A percentile compares a stretch with the other conserved stretches of the same genome.
Conservation (phyloP, 2,113 vertebrate genomes). For the Cochlearius cochlearius region DNA sequence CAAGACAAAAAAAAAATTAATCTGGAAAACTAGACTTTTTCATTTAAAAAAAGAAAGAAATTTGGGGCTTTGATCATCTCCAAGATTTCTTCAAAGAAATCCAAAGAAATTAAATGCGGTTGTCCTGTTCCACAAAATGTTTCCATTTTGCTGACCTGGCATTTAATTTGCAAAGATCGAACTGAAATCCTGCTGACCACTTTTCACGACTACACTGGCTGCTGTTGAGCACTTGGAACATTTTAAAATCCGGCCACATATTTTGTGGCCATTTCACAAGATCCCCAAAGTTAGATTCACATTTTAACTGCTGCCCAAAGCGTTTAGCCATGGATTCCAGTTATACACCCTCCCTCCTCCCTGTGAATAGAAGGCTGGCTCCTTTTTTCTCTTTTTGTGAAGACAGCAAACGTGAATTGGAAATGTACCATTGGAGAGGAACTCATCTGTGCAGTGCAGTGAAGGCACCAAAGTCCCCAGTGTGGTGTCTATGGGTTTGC, state of each 20-base stretch:
- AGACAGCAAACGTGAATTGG: neutral
- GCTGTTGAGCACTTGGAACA: neutral
- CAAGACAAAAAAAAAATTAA: neutral
- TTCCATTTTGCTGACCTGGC: slow-evolving; percentile 9
- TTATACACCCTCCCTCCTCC: neutral
- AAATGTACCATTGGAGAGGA: neutral
- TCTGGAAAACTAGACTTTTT: neutral
- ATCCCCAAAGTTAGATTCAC: neutral
- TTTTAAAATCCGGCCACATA: neutral
- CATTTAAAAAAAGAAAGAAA: neutral
- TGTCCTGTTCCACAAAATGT: neutral
- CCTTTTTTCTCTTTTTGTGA: neutral
- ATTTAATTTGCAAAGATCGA: slow-evolving; percentile 1
- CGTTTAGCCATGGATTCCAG: neutral
- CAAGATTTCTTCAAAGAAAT: neutral
- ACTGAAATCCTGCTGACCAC: slow-evolving; percentile 4
- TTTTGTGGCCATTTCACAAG: slow-evolving; percentile 32
- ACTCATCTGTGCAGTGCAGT: neutral
- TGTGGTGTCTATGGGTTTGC: fast-evolving
- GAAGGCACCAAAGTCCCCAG: neutral
- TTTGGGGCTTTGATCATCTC: neutral
- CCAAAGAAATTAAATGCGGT: neutral
- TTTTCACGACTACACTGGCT: neutral
- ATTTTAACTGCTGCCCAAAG: neutral
- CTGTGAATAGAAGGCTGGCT: neutral